Evolutionary conservation across 1,140 invertebrate genomes (phyloP).

Genomic region (Aleiodes sp.): DNA sequence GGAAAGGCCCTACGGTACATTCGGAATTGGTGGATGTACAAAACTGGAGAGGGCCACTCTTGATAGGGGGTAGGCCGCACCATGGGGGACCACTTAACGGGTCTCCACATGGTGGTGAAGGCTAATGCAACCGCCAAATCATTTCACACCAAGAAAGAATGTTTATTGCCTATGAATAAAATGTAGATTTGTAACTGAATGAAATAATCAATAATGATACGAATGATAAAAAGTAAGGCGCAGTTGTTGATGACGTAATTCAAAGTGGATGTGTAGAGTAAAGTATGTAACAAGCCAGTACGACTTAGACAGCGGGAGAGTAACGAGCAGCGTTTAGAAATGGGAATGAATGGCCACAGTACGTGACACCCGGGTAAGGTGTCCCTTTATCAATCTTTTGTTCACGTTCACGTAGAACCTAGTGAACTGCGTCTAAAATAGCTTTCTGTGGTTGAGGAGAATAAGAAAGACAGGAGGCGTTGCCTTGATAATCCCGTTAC

Average conservation of each 20-base stretch:
- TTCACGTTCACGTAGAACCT: constrained; percentile 15
- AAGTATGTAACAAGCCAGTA: neutral
- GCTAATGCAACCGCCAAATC: constrained; percentile 30
- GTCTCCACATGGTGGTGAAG: constrained; percentile 13
- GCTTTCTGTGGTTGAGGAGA: constrained; percentile 2
- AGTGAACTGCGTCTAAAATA: constrained; percentile 4
- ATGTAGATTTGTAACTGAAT: constrained; percentile 8
- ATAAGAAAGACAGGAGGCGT: neutral
- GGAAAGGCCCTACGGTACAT: constrained; percentile 22
- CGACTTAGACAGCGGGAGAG: constrained; percentile 12
- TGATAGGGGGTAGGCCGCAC: constrained; percentile 37
- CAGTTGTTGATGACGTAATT: neutral
- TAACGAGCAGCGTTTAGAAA: constrained; percentile 33
- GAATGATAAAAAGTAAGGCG: neutral
- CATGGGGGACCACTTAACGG: constrained; percentile 39
- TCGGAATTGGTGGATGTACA: constrained; percentile 11
- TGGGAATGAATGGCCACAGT: constrained; percentile 23
- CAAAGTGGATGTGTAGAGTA: neutral
- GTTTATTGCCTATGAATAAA: constrained; percentile 28
- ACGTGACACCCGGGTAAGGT: constrained; percentile 22
- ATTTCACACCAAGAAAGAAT: constrained; percentile 36
- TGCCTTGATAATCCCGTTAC: constrained; percentile 6
- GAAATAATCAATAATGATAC: neutral
- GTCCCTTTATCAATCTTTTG: constrained; percentile 34
- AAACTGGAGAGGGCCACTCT: constrained; percentile 26